phyloP scores from a whole-genome alignment of 2,797 vertebrate genomes.

The Pterois miles region DNA sequence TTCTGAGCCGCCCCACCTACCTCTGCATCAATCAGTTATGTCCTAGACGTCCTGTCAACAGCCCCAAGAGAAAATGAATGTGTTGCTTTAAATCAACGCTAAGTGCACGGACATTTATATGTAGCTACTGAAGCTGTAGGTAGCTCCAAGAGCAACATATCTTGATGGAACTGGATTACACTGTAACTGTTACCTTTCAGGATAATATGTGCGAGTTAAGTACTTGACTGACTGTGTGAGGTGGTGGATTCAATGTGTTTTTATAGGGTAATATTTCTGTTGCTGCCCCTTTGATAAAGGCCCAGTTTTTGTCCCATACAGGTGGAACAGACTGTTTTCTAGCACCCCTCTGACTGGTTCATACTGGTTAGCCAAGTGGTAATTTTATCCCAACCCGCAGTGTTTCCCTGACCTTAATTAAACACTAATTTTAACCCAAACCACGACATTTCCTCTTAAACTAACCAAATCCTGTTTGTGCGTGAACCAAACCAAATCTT shows the following conservation, averaged over 20 bases:
- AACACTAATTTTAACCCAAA: no score
- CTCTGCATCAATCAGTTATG: conserved; percentile 32
- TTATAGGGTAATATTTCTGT: no score
- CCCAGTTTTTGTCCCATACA: not conserved
- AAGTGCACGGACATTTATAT: not conserved
- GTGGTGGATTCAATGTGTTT: not conserved
- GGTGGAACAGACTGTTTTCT: not conserved
- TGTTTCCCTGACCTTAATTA: no score
- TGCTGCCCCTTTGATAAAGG: not conserved
- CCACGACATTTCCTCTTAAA: no score
- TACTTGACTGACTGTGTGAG: not conserved
- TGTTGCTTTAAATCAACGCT: not conserved
- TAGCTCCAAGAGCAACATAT: not conserved
- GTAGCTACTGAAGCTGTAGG: not conserved
- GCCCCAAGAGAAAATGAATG: not conserved
- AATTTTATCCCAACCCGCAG: no score
- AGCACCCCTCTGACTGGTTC: not conserved
- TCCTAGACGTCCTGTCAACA: conserved; percentile 6
- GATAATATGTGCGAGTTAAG: not conserved
- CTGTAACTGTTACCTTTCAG: not conserved
- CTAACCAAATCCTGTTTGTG: no score
- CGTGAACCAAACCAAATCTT: no score
- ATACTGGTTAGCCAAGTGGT: no score
- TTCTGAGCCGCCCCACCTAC: conserved; percentile 8
- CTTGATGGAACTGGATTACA: not conserved